These are phyloP conservation scores for Stegophylla sp. DNA, from an alignment of 2,888 invertebrate genomes.

Conservation along the genomic window DNA sequence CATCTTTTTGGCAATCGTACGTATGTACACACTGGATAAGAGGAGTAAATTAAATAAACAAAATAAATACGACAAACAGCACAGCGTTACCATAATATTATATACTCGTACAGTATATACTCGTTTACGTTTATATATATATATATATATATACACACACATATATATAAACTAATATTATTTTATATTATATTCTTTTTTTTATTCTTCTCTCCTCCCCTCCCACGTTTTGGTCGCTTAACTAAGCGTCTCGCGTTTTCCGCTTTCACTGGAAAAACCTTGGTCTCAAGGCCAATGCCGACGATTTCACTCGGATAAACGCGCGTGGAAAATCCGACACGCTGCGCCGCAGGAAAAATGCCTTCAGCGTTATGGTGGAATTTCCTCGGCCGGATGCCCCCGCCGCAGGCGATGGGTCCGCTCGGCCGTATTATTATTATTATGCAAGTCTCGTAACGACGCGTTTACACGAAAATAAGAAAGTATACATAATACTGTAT, in stretches of 20 bases:
- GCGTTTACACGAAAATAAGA: neutral
- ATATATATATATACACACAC: no score
- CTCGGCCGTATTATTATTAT: neutral
- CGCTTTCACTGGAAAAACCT: constrained; percentile 55
- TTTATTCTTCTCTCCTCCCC: neutral
- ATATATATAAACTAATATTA: no score
- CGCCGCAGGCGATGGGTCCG: neutral
- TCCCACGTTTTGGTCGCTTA: neutral
- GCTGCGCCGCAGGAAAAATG: constrained; percentile 34
- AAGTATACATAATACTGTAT: no score
- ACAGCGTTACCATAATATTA: no score
- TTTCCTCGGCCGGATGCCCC: neutral
- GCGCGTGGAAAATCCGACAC: constrained; percentile 46
- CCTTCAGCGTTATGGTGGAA: neutral
- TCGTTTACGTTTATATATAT: no score
- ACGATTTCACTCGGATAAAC: constrained; percentile 39
- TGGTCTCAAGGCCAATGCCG: constrained; percentile 49
- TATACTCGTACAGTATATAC: no score
- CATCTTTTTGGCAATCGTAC: no score
- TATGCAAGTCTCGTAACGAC: neutral
- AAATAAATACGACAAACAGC: no score
- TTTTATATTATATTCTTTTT: neutral
- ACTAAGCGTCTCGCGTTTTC: constrained; percentile 32
- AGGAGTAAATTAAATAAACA: no score
- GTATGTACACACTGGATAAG: no score